phyloP scores from a whole-genome alignment of 2,797 vertebrate genomes.

The Enteromius trimaculatus region DNA sequence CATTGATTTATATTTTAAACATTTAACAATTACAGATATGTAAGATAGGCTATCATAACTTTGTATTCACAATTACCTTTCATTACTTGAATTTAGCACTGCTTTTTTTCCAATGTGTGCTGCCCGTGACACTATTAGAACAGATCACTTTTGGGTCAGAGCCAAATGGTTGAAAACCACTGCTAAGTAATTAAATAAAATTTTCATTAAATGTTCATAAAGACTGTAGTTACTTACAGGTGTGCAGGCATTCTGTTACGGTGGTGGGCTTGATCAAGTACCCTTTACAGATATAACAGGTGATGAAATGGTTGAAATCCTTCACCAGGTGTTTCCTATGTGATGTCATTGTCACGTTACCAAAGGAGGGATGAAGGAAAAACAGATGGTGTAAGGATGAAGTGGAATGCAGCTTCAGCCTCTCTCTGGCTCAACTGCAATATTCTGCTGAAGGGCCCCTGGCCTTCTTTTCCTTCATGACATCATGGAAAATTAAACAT shows the following conservation, averaged over 20 bases:
- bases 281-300: constrained; percentile 95
- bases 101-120: not conserved
- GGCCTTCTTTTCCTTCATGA: constrained; percentile 32
- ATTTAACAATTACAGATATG: not conserved
- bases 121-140: not conserved
- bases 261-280: constrained; percentile 98
- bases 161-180: not conserved
- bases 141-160: not conserved
- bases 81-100: not conserved
- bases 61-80: not conserved
- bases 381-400: constrained; percentile 29
- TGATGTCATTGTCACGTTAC: constrained; percentile 53
- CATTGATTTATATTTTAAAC: not conserved
- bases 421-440: constrained; percentile 34
- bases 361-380: constrained; percentile 21
- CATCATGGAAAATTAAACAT: constrained; percentile 46
- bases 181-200: not conserved
- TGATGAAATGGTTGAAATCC: constrained; percentile 98
- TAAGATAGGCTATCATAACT: not conserved
- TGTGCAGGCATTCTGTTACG: constrained; percentile 97
- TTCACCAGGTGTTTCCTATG: constrained; percentile 88
- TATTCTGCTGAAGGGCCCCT: constrained; percentile 32
- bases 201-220: not conserved
- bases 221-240: constrained; percentile 84
- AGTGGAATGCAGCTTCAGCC: constrained; percentile 39